phyloP scores from a whole-genome alignment of 2,888 invertebrate genomes.

The Linyphia triangularis region DNA sequence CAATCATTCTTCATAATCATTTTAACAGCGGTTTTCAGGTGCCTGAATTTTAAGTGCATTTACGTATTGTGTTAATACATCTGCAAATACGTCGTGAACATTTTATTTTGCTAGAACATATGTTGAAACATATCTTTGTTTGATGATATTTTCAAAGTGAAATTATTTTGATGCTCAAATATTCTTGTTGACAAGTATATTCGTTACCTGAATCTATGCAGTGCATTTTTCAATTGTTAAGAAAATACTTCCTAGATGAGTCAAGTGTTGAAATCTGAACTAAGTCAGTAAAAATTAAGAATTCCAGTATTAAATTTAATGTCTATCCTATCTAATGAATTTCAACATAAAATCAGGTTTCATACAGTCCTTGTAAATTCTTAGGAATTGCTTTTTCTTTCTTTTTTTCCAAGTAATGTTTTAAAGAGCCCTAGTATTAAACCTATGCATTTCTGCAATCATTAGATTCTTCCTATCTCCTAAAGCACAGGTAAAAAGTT shows the following conservation, averaged over 20 bases:
- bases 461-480: too few relatives aligned
- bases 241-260: background rate
- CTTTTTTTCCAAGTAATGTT: too few relatives aligned
- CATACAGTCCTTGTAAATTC: too few relatives aligned
- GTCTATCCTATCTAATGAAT: too few relatives aligned
- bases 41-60: constrained; percentile 74
- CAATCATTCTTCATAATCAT: constrained; percentile 32
- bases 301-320: too few relatives aligned
- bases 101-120: constrained; percentile 46
- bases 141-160: constrained; percentile 26
- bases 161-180: constrained; percentile 46
- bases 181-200: constrained; percentile 3
- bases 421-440: too few relatives aligned
- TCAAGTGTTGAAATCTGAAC: background rate
- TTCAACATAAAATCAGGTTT: too few relatives aligned
- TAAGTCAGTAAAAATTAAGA: too few relatives aligned
- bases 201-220: constrained; percentile 1
- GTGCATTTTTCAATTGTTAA: background rate
- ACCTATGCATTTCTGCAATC: too few relatives aligned
- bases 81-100: constrained; percentile 27
- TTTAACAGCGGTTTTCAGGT: constrained; percentile 66
- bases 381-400: too few relatives aligned
- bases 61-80: constrained; percentile 53
- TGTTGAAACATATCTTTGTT: constrained; percentile 17
- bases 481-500: too few relatives aligned